Conservation (phyloP, 1,140 invertebrate species). For the Aricia agestis region DNA sequence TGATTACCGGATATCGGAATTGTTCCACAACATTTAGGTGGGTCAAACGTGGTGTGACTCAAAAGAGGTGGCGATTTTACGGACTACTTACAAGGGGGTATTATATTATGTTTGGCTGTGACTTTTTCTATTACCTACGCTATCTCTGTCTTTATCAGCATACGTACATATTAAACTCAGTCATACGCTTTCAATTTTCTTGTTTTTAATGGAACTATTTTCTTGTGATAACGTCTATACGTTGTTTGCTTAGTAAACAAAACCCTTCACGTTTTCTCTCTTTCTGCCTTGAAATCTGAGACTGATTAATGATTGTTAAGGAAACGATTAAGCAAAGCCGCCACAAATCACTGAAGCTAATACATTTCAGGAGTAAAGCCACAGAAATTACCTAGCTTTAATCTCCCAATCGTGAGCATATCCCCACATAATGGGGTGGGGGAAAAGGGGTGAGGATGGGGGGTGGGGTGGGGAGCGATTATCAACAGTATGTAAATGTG, state of each 20-base stretch:
- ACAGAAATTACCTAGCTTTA: neutral
- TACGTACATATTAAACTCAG: too few relatives aligned
- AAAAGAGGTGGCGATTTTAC: neutral
- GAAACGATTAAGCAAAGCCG: neutral
- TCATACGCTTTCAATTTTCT: too few relatives aligned
- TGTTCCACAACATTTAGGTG: neutral
- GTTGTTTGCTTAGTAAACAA: too few relatives aligned
- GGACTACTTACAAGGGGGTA: neutral
- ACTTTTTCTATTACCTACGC: too few relatives aligned
- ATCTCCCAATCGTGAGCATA: neutral
- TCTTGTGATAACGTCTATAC: too few relatives aligned
- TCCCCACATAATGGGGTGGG: neutral
- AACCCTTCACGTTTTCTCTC: too few relatives aligned
- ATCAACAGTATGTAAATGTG: conserved; percentile 6
- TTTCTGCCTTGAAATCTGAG: too few relatives aligned
- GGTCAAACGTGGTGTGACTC: neutral
- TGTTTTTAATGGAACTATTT: too few relatives aligned
- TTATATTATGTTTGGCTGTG: too few relatives aligned
- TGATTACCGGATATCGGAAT: conserved; percentile 5
- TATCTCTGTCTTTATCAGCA: too few relatives aligned
- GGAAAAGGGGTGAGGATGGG: neutral
- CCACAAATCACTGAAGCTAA: neutral
- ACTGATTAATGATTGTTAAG: too few relatives aligned
- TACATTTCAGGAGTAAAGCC: neutral
- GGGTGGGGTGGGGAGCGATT: neutral